Percentiles rank a stretch among this genome's conserved stretches.
Conservation (phyloP, 2,113 vertebrate genomes). For the Malurus cyaneus region DNA sequence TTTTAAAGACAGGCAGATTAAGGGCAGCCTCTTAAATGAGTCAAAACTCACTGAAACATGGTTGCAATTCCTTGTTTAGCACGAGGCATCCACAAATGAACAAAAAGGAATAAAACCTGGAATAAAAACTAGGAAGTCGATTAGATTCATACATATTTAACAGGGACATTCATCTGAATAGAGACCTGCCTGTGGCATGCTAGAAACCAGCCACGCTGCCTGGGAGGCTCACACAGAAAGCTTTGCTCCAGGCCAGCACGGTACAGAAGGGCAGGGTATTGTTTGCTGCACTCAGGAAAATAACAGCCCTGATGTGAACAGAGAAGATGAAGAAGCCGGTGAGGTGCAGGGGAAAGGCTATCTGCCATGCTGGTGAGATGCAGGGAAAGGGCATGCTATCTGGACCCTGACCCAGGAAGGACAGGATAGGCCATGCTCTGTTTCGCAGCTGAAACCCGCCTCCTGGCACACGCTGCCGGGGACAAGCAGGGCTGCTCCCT, state of each 20-base stretch:
- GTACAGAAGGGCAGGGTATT: not conserved
- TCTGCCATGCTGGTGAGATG: not conserved
- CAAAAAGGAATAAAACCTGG: constrained; percentile 10
- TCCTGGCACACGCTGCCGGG: not conserved
- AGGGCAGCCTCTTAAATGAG: not conserved
- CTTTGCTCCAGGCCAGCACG: not conserved
- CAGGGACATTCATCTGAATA: not conserved
- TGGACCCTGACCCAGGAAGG: not conserved
- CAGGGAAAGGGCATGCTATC: not conserved
- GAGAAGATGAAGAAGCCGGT: accelerated
- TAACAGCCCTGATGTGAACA: not conserved
- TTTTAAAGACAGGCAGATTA: not conserved
- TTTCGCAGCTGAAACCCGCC: not conserved
- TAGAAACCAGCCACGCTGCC: not conserved
- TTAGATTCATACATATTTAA: constrained; percentile 29
- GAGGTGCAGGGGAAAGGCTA: not conserved
- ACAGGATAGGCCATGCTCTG: not conserved
- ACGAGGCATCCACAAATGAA: not conserved
- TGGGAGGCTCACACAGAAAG: not conserved
- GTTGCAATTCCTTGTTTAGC: not conserved
- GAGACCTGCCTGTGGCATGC: not conserved
- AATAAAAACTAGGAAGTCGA: not conserved
- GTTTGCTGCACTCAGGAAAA: not conserved
- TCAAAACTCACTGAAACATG: not conserved
- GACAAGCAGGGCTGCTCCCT: not conserved